Evolutionary conservation across 2,888 invertebrate genomes (phyloP), one percentile per base, ranked within the genome.

Genomic region (Lepeophtheirus nordmannii): DNA sequence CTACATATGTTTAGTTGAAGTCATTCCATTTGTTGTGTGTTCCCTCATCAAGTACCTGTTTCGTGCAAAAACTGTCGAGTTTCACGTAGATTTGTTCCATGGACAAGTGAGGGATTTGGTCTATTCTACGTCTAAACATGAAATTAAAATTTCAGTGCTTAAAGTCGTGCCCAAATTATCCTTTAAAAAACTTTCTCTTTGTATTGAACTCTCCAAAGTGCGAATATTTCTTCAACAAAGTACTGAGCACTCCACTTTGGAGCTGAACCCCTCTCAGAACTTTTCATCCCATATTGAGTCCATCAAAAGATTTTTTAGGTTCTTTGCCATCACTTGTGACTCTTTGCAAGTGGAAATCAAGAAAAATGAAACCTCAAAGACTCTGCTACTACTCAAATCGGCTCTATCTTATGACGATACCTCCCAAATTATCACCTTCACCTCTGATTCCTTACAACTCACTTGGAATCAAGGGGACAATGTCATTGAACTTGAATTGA

Each of bases 1-100:
- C 8, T 46, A 46, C 53, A 14, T 46, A 3, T 46, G 14, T 46
- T 17, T 46, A 14, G 53, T 46, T 14, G 53, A 46, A 8, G 5
- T 17, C 5, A 46, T 46, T 46, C 53, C 53, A 14, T 46, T 46
- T 17, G 1, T 46, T 14, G 53, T 46, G 3, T 46, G 53, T 17
- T 46, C 53, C 53, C 53, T 46, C 53, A 46, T 46, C 53, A 46
- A 83, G 10, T 86, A 84, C 81, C 77, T 84, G 30, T 77, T 86
- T 3, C 85, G 85, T 71, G 83, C 83, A 2, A 83, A 83, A 3
- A 85, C 86, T 0, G 82, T 82, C 57, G 86, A 83, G 71, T 75
- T 85, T 3, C 82, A 82, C 73, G 76, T 85, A 65, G 85, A 85
- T 78, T 17, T 46, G 17, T 17, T 46, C 53, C 53, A 46, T 46